Percentiles rank a stretch among this genome's conserved stretches.
These are phyloP conservation scores for Homalodisca vitripennis DNA, from an alignment of 1,140 invertebrate species.

Conservation along the genomic window DNA sequence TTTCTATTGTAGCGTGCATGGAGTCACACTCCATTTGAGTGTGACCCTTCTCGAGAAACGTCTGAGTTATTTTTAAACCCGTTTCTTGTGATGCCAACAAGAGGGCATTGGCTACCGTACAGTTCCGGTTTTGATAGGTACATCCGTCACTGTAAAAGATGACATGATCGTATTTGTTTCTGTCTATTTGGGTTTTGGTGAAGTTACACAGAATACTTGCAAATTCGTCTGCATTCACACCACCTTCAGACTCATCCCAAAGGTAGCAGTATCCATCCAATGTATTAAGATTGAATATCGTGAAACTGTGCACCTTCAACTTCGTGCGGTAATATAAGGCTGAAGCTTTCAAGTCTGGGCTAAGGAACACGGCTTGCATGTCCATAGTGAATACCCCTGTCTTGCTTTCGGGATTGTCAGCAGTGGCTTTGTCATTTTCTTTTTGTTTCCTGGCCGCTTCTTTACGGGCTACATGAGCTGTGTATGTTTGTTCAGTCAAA, in stretches of 20 bases:
- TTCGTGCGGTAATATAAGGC: too few relatives aligned
- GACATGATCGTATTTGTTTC: background rate
- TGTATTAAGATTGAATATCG: conserved; percentile 13
- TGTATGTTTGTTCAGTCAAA: conserved; percentile 17
- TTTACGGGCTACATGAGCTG: background rate
- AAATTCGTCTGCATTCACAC: conserved; percentile 25
- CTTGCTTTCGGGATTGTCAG: conserved; percentile 1
- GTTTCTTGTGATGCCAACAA: too few relatives aligned
- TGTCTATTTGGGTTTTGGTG: too few relatives aligned
- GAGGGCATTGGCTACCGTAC: too few relatives aligned
- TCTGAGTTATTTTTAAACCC: conserved; percentile 1
- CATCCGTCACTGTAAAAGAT: background rate
- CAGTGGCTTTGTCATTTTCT: background rate
- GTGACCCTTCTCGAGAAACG: background rate
- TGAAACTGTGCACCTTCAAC: too few relatives aligned
- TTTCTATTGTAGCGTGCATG: background rate
- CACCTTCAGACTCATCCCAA: too few relatives aligned
- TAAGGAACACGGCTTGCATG: conserved; percentile 17
- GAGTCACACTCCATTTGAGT: too few relatives aligned
- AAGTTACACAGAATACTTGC: conserved; percentile 29
- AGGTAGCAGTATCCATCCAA: too few relatives aligned
- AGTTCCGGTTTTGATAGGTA: too few relatives aligned
- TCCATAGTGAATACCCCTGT: conserved; percentile 25
- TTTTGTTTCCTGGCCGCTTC: conserved; percentile 26
- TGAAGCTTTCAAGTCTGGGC: background rate